phyloP scores from a whole-genome alignment of 2,797 vertebrate genomes.

The Muscicapa comitata region DNA sequence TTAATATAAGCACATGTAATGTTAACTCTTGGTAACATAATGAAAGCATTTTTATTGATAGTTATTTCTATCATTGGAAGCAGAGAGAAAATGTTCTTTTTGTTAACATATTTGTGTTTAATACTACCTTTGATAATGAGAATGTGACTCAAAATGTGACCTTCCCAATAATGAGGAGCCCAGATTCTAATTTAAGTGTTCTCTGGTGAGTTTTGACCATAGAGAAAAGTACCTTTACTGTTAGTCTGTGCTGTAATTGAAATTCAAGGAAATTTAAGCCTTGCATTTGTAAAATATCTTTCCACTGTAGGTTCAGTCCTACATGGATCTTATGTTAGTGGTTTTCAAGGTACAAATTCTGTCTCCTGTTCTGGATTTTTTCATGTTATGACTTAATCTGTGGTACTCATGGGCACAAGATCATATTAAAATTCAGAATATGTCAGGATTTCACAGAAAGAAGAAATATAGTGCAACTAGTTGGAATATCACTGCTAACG shows the following conservation, averaged over 20 bases:
- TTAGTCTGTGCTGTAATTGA: not conserved
- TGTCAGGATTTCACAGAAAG: not conserved
- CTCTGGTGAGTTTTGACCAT: not conserved
- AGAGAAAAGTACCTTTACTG: not conserved
- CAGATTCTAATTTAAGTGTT: not conserved
- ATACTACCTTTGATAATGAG: not conserved
- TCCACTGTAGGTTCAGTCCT: not conserved
- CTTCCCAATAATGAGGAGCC: not conserved
- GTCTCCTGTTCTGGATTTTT: not conserved
- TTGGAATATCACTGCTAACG: not conserved
- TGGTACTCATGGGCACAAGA: not conserved
- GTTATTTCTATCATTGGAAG: not conserved
- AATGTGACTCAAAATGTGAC: not conserved
- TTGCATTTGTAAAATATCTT: not conserved
- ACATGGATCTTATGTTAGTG: not conserved
- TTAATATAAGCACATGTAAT: not conserved
- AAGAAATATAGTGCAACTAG: not conserved
- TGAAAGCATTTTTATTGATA: not conserved
- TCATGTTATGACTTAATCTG: not conserved
- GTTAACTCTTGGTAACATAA: not conserved
- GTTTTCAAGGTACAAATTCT: not conserved
- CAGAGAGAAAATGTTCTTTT: not conserved
- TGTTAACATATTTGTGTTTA: not conserved
- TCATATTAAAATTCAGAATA: not conserved
- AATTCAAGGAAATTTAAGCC: not conserved